phyloP scores from a whole-genome alignment of 2,113 vertebrate genomes.

The Sylvietta virens region DNA sequence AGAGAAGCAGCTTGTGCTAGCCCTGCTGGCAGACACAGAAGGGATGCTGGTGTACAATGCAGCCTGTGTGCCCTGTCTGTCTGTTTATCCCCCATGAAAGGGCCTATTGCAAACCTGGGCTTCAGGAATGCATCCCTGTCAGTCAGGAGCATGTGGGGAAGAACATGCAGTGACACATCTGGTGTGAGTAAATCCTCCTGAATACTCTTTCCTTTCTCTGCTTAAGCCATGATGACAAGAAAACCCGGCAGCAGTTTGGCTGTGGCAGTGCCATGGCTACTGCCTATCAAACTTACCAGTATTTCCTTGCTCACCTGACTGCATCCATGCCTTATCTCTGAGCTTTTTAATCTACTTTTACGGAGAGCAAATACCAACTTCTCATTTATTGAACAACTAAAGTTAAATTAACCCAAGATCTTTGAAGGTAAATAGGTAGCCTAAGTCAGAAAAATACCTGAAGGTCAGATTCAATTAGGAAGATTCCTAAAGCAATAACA shows the following conservation, averaged over 20 bases:
- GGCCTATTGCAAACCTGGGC: background rate
- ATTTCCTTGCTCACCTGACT: background rate
- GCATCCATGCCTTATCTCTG: background rate
- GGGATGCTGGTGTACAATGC: background rate
- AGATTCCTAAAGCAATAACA: constrained; percentile 91
- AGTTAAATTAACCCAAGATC: background rate
- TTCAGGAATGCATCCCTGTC: background rate
- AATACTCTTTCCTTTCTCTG: background rate
- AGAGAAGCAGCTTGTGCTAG: background rate
- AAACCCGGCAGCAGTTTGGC: background rate
- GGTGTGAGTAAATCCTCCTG: background rate
- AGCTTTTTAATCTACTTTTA: background rate
- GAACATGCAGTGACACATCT: background rate
- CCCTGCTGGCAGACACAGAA: background rate
- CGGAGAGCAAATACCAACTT: background rate
- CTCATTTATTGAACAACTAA: background rate
- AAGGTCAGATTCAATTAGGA: constrained; percentile 90
- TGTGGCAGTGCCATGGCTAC: background rate
- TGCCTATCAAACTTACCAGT: background rate
- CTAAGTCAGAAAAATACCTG: constrained; percentile 74
- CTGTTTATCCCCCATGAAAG: background rate
- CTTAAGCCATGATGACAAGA: background rate
- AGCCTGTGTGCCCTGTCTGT: background rate
- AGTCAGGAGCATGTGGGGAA: background rate
- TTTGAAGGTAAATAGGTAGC: background rate